Evolutionary conservation across 2,888 invertebrate genomes (phyloP), one percentile per base, ranked within the genome.

Genomic region (Calameuta filiformis): DNA sequence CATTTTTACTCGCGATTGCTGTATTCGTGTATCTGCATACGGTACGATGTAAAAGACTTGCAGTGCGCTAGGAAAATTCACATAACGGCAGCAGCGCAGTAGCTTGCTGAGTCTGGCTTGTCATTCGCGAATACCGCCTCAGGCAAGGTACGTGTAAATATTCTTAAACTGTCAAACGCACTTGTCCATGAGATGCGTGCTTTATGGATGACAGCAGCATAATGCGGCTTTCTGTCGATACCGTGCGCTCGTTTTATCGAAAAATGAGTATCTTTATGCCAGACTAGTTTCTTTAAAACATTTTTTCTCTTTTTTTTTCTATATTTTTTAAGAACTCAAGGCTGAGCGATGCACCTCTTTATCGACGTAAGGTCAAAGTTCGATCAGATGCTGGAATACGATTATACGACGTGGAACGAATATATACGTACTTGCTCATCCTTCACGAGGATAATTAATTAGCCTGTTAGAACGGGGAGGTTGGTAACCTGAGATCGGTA

Each of bases 91-190:
- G 56, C 56, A 56, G 23, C 9, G 56, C 56, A 56, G 56, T 56
- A 56, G 71, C 34, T 71, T 71, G 31, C 71, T 34, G 71, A 71
- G 23, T 71, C 71, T n/a, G 15, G 30, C 31, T 23, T 56, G 56
- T 56, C 56, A 56, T 56, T 56, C 71, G 30, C 30, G 71, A 31
- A 34, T 71, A 33, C 71, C 75, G 80, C 77, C 79, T 76, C 76
- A 75, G 35, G 78, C 76, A 71, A 76, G 73, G 73, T 81, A 81
- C 81, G 82, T 86, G 86, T 87, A 87, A 87, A 87, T 87, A 87
- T 87, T 87, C 85, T 85, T 86, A 84, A 84, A 84, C 87, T 86
- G 87, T 87, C 87, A 87, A 84, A 85, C 80, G 83, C 87, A 86
- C 82, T 81, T 82, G 84, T 80, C 80, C 75, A 34, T 23, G 71